Evolutionary conservation across 2,113 vertebrate species (phyloP), one percentile per base, ranked within the genome.

Genomic region (Thinocorus orbignyianus): DNA sequence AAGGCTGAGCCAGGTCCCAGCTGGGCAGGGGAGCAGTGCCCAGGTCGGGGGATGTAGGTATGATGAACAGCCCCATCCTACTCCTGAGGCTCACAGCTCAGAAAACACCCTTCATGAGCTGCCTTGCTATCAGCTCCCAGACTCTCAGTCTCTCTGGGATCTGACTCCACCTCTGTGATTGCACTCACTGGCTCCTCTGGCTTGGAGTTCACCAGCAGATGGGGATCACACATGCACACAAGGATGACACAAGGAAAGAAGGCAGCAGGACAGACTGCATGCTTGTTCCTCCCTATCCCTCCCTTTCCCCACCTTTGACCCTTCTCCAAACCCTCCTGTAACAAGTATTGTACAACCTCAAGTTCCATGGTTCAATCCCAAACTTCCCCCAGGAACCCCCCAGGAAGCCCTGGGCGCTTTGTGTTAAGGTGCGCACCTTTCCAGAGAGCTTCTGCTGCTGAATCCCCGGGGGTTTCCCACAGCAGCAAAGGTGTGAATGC

Each of bases 11-110:
- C 49, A 19, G 33, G 17, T 61, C 18, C 11, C 16, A 5, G 2
- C 70, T 26, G 41, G 46, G 51, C 23, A 35, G 51, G 37, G 54
- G 54, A 18, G 76, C 69, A 58, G 15, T 20, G 30, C n/a, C 49
- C 1, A 2, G 19, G 13, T 41, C 1, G 7, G 7, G 7, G 61
- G 42, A 22, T 39, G 33, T 3, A 52, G 18, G 35, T 11, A 49
- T 8, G 22, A 23, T 11, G 13, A 76, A 39, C 25, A 72, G 35
- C 20, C 49, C 46, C 28, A 33, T 70, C 31, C 46, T 39, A 0
- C 5, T 55, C 42, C 37, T 44, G 42, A 66, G 54, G n/a, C 28
- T 84, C 49, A 39, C 23, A 51, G 19, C 42, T n/a, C 18, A 23
- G 23, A 1, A 48, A 66, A 64, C 37, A 1, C 1, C 30, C 41